phyloP scores from a whole-genome alignment of 2,113 vertebrate genomes.

The Boulengeromyrus knoepffleri region DNA sequence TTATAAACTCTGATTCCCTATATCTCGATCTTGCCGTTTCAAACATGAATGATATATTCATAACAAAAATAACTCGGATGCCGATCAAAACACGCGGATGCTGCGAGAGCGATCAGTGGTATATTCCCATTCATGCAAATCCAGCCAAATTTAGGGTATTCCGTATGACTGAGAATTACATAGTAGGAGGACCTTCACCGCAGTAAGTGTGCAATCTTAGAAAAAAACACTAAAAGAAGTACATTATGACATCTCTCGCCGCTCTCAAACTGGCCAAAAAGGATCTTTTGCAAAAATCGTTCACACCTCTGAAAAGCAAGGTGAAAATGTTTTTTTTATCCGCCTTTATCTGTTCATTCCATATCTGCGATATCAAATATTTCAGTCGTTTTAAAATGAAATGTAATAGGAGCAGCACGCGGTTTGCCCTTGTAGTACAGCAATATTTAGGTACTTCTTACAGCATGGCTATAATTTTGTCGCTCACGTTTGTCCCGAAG shows the following conservation, averaged over 20 bases:
- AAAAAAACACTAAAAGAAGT: background rate
- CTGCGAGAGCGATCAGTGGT: background rate
- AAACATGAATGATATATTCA: background rate
- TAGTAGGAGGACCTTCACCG: background rate
- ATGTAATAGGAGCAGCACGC: background rate
- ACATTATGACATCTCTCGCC: background rate
- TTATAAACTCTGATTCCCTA: background rate
- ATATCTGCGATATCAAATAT: background rate
- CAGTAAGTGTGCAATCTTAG: background rate
- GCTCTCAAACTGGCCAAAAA: background rate
- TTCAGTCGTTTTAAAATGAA: background rate
- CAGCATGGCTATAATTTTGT: background rate
- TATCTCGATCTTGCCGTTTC: background rate
- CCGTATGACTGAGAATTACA: background rate
- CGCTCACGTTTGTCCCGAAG: constrained; percentile 10
- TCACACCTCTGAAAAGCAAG: background rate
- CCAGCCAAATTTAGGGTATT: background rate
- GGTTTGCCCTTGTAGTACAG: background rate
- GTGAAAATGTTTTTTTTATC: background rate
- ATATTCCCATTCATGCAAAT: constrained; percentile 14
- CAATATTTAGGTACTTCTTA: background rate
- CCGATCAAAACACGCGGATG: constrained; percentile 2
- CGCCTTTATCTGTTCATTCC: background rate
- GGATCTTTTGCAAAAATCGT: background rate
- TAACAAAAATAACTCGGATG: background rate